Percentiles rank a stretch among this genome's conserved stretches.
Conservation (phyloP, 2,113 vertebrate genomes). For the Bubo blakistoni region DNA sequence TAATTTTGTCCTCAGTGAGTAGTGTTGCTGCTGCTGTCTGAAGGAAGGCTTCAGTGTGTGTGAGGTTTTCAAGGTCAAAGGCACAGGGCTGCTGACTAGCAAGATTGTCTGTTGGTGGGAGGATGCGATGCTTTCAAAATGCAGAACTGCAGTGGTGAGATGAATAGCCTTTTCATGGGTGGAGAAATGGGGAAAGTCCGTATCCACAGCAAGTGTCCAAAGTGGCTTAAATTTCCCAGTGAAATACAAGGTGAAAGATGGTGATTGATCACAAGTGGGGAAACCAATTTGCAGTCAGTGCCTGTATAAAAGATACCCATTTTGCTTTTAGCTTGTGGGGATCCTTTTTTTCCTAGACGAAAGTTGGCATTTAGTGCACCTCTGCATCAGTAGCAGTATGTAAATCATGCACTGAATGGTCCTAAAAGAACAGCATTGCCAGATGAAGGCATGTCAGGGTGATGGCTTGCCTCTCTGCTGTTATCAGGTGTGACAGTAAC, state of each 20-base stretch:
- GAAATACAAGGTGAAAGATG: background rate
- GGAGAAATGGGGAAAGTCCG: background rate
- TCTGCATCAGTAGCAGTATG: background rate
- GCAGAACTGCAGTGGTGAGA: background rate
- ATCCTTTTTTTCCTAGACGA: background rate
- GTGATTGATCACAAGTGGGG: background rate
- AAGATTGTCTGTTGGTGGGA: background rate
- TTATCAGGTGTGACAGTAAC: background rate
- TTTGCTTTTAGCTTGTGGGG: background rate
- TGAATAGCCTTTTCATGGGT: background rate
- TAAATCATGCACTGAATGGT: background rate
- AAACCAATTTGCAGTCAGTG: background rate
- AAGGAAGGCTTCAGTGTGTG: background rate
- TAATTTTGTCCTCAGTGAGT: background rate
- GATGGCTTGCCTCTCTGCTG: background rate
- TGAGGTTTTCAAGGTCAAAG: background rate
- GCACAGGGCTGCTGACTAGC: background rate
- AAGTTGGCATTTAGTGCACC: background rate
- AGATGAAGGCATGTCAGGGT: background rate
- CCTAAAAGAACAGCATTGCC: rapidly evolving
- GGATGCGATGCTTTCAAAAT: background rate
- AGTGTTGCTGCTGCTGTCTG: background rate
- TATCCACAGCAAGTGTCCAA: background rate
- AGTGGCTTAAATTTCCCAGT: background rate
- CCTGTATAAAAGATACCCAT: background rate